Evolutionary conservation across 2,113 vertebrate species (phyloP).

Genomic region (Ictalurus punctatus): DNA sequence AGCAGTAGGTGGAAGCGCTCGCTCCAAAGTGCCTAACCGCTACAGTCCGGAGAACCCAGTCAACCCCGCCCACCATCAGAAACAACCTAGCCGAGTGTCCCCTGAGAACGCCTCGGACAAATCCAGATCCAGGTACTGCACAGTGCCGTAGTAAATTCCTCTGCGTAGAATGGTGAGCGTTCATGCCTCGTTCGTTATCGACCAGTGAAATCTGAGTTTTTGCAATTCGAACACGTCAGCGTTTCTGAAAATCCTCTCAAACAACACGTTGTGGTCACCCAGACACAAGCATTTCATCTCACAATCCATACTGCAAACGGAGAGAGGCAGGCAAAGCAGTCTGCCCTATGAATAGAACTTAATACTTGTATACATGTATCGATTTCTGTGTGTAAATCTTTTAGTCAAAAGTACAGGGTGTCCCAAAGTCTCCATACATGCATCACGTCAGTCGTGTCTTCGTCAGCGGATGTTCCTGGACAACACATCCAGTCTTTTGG

Average conservation of each 20-base stretch:
- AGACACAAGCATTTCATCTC: neutral
- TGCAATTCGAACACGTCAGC: neutral
- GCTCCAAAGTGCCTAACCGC: slow-evolving; percentile 82
- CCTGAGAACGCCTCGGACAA: slow-evolving; percentile 89
- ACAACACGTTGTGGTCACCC: neutral
- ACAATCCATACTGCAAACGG: neutral
- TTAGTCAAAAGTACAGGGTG: neutral
- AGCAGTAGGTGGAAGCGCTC: slow-evolving; percentile 68
- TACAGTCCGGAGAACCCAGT: slow-evolving; percentile 90
- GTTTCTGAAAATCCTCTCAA: neutral
- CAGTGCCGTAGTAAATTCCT: neutral
- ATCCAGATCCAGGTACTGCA: slow-evolving; percentile 82
- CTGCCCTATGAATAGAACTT: neutral
- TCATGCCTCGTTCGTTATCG: neutral
- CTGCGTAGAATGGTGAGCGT: neutral
- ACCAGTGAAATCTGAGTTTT: neutral
- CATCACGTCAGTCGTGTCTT: no score
- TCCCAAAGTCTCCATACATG: no score
- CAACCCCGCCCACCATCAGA: slow-evolving; percentile 76
- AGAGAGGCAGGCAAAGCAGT: neutral
- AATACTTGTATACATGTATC: no score
- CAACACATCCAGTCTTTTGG: no score
- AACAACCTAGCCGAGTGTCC: slow-evolving; percentile 85
- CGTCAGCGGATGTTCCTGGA: no score
- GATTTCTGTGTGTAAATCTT: neutral